A percentile compares a stretch with the other conserved stretches of the same genome.
Conservation (phyloP, 2,888 invertebrate species). For the Synergus laeviventris region DNA sequence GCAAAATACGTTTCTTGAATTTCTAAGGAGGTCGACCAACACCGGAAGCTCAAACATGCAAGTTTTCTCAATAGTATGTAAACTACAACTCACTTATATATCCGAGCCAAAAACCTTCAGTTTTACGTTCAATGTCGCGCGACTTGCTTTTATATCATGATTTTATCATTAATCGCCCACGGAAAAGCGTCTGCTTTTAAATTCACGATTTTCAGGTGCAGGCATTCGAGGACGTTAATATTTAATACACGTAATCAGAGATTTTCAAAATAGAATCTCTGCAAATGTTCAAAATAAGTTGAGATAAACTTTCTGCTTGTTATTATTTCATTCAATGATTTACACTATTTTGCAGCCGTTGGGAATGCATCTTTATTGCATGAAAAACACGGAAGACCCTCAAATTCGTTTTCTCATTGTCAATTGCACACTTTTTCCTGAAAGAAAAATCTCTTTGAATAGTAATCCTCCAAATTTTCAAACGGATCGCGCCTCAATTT, state of each 20-base stretch:
- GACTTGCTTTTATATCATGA: constrained; percentile 10
- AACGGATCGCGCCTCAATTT: background rate
- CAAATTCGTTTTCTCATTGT: background rate
- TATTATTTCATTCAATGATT: too few species aligned
- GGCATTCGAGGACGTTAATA: background rate
- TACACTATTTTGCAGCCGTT: too few species aligned
- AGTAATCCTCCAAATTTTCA: background rate
- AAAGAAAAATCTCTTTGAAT: background rate
- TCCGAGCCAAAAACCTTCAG: constrained; percentile 10
- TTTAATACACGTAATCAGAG: background rate
- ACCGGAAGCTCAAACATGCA: constrained; percentile 33
- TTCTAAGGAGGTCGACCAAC: constrained; percentile 20
- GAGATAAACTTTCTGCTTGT: too few species aligned
- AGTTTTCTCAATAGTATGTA: constrained; percentile 25
- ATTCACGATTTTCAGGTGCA: constrained; percentile 1
- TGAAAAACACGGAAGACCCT: background rate
- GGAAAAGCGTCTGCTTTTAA: constrained; percentile 22
- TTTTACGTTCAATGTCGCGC: constrained; percentile 18
- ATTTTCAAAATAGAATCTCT: background rate
- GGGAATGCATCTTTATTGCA: background rate
- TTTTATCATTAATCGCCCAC: constrained; percentile 18
- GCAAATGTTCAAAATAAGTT: too few species aligned
- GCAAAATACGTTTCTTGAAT: constrained; percentile 21
- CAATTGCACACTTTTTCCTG: background rate
- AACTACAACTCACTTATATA: background rate